Evolutionary conservation across 37 sponge, comb jelly and placozoan species (phyloP), one percentile per base, ranked within the genome.

Genomic region (Axinella damicornis): DNA sequence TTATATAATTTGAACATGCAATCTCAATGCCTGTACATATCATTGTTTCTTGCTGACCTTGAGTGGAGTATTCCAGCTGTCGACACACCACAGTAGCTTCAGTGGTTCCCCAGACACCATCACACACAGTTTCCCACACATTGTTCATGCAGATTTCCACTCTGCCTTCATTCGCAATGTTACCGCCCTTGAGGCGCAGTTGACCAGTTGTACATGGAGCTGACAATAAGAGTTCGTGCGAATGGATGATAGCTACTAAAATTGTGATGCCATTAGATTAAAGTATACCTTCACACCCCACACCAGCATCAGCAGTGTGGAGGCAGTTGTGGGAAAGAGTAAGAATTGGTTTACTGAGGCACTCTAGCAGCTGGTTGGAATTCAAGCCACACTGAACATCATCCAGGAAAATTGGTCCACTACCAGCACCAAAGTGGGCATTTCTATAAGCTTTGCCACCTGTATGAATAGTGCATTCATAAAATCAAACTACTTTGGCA

Each of bases 191-290:
- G 2, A 61, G 62, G 4, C 62, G 62, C n/a, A 61, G n/a, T 22
- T 61, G 25, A 37, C 72, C 72, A 71, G 16, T 71, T 40, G 72
- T 25, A 39, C 72, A 71, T 35, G 72, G 72, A 71, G 72, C 72
- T 46, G 4, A 9, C 9, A 46, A 46, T 46, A 46, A 46, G 9
- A 46, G 9, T 9, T 12, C 4, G 9, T 46, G 9, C 4, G 46
- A 9, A 9, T 46, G 46, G 6, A 46, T 4, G 4, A 46, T n/a
- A n/a, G n/a, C n/a, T n/a, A n/a, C n/a, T 12, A 46, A 46, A 46
- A 4, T 46, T 46, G 46, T 12, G 46, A 9, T 46, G 9, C 46
- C 4, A 46, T 46, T 46, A 46, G 4, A 12, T 46, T 46, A 9
- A 46, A 9, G 4, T 9, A 46, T 46, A 46, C 46, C 46, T 46